Evolutionary conservation across 2,113 vertebrate species (phyloP).

Genomic region (Chamaetylas fuelleborni): DNA sequence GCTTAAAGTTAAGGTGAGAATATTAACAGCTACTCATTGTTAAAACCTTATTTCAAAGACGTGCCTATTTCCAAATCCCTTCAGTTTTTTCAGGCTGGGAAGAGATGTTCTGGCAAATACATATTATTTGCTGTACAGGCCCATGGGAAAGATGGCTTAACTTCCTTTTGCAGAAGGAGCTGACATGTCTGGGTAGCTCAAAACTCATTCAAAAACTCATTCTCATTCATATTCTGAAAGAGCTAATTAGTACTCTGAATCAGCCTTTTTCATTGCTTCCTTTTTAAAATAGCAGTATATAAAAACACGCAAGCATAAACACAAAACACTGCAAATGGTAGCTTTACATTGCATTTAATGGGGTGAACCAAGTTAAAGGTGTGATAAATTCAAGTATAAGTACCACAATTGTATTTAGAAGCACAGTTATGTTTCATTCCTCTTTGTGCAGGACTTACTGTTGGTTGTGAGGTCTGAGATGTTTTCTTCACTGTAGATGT

Average conservation of each 20-base stretch:
- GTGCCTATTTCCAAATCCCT: not conserved
- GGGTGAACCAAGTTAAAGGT: not conserved
- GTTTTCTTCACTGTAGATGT: conserved; percentile 37
- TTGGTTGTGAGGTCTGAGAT: not conserved
- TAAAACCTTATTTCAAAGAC: not conserved
- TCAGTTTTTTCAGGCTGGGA: not conserved
- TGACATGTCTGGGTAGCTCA: not conserved
- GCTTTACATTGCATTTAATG: not conserved
- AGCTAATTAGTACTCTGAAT: not conserved
- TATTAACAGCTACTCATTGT: not conserved
- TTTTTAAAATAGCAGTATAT: not conserved
- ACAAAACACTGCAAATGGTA: not conserved
- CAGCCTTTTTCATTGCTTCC: not conserved
- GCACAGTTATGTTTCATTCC: not conserved
- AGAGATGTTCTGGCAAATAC: not conserved
- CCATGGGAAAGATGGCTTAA: not conserved
- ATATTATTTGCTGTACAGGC: not conserved
- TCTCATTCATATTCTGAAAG: not conserved
- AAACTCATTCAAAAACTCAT: not conserved
- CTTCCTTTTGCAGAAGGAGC: not conserved
- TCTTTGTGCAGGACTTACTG: conserved; percentile 29
- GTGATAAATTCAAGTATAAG: not conserved
- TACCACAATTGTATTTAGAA: not conserved
- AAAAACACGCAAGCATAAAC: not conserved
- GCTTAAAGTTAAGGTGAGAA: not conserved